A percentile compares a stretch with the other conserved stretches of the same genome.
These are phyloP conservation scores for Myanophis thanlyinensis DNA, from an alignment of 2,113 vertebrate genomes.

Conservation along the genomic window DNA sequence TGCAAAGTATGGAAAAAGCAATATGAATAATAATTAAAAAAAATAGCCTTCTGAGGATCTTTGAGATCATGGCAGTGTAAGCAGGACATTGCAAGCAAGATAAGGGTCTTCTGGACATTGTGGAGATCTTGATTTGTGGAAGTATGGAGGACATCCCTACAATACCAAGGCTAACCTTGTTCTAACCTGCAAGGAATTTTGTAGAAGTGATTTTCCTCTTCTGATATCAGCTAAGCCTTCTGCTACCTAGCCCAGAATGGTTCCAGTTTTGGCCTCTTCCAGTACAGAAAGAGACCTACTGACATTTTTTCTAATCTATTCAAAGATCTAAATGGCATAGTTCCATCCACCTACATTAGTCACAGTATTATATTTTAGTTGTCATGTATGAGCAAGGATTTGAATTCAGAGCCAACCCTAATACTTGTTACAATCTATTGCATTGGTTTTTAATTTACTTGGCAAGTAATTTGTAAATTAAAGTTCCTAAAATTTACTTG, in stretches of 20 bases:
- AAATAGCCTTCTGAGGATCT: neutral
- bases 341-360: neutral
- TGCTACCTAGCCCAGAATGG: neutral
- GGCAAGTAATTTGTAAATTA: neutral
- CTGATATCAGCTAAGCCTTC: neutral
- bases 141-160: neutral
- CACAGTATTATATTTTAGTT: neutral
- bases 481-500: neutral
- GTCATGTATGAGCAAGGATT: neutral
- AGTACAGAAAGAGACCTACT: neutral
- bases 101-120: neutral
- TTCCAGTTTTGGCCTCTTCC: neutral
- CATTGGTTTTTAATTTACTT: neutral
- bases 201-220: neutral
- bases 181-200: neutral
- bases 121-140: neutral
- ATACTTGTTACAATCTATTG: neutral
- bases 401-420: neutral
- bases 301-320: neutral
- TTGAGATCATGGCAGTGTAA: neutral
- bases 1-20: neutral
- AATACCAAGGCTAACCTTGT: neutral
- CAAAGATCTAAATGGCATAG: neutral
- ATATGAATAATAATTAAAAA: too few relatives aligned
- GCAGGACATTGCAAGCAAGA: neutral